A percentile compares a stretch with the other conserved stretches of the same genome.
phyloP scores from a whole-genome alignment of 2,113 vertebrate species.

The Cromileptes altivelis region DNA sequence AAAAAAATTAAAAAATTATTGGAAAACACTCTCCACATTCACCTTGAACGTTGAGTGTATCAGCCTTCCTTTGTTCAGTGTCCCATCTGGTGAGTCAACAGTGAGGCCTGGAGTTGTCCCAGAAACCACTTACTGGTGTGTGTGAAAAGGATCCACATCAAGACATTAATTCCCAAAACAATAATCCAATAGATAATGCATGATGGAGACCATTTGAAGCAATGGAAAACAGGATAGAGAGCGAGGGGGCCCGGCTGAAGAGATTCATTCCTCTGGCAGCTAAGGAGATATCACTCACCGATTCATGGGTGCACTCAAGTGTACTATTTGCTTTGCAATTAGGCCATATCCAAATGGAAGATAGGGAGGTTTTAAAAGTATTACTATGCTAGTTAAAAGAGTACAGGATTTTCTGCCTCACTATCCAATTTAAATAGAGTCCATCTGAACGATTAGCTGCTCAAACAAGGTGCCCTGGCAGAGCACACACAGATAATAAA shows the following conservation, averaged over 20 bases:
- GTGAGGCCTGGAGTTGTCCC: constrained; percentile 45
- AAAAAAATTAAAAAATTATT: not conserved
- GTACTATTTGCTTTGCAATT: constrained; percentile 85
- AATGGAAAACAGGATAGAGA: constrained; percentile 64
- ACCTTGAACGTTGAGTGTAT: constrained; percentile 1
- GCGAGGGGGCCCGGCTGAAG: not conserved
- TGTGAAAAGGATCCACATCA: constrained; percentile 58
- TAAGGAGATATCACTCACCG: constrained; percentile 81
- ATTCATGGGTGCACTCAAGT: constrained; percentile 78
- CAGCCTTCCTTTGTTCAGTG: constrained; percentile 4
- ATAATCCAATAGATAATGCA: constrained; percentile 63
- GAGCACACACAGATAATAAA: constrained; percentile 79
- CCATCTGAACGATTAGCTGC: constrained; percentile 79
- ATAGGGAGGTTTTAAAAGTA: constrained; percentile 81
- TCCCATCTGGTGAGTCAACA: constrained; percentile 69
- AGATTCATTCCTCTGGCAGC: constrained; percentile 79
- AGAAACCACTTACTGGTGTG: constrained; percentile 66
- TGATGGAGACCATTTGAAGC: constrained; percentile 62
- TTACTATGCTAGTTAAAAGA: constrained; percentile 77
- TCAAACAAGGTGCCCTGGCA: constrained; percentile 76
- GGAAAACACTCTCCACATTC: constrained; percentile 2
- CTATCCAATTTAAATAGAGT: constrained; percentile 80
- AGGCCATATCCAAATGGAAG: constrained; percentile 80
- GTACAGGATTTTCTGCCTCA: constrained; percentile 83
- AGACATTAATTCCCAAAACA: constrained; percentile 71